Percentiles rank a stretch among this genome's conserved stretches.
Conservation (phyloP, 2,797 vertebrate genomes). For the Salmo trutta region DNA sequence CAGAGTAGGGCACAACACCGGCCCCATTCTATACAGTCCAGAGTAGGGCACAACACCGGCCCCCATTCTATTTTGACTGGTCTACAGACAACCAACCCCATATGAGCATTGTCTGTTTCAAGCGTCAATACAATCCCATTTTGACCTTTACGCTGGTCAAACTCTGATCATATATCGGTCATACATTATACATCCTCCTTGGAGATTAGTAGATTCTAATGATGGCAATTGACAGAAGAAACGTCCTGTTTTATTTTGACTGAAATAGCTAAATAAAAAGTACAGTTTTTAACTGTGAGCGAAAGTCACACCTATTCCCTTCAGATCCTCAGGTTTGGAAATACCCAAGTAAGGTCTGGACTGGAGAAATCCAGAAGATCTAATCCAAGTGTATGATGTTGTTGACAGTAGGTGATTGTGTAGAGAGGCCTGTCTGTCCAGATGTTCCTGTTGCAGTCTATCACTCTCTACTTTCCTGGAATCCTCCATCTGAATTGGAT, state of each 20-base stretch:
- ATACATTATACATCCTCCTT: slow-evolving; percentile 39
- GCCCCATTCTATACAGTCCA: background rate
- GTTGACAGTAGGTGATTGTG: slow-evolving; percentile 53
- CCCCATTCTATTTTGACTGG: slow-evolving; percentile 61
- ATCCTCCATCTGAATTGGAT: slow-evolving; percentile 56
- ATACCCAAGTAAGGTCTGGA: slow-evolving; percentile 43
- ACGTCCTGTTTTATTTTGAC: background rate
- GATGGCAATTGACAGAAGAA: background rate
- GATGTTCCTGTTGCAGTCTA: slow-evolving; percentile 49
- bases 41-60: slow-evolving; percentile 17
- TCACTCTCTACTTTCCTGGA: slow-evolving; percentile 28
- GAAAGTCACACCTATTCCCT: background rate
- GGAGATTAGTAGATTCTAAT: background rate
- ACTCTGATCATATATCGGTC: slow-evolving; percentile 26
- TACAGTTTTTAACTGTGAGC: background rate
- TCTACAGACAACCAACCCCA: slow-evolving; percentile 34
- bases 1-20: too few species aligned
- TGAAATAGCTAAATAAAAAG: too few species aligned
- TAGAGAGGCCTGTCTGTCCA: slow-evolving; percentile 39
- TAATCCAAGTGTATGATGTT: slow-evolving; percentile 54
- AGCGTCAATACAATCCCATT: slow-evolving; percentile 43
- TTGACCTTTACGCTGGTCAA: slow-evolving; percentile 38
- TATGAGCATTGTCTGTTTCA: slow-evolving; percentile 54
- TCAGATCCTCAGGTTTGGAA: slow-evolving; percentile 32
- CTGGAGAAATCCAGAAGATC: background rate